A percentile compares a stretch with the other conserved stretches of the same genome.
Evolutionary conservation across 2,113 vertebrate genomes (phyloP).

Genomic region (Bubo scandiacus): DNA sequence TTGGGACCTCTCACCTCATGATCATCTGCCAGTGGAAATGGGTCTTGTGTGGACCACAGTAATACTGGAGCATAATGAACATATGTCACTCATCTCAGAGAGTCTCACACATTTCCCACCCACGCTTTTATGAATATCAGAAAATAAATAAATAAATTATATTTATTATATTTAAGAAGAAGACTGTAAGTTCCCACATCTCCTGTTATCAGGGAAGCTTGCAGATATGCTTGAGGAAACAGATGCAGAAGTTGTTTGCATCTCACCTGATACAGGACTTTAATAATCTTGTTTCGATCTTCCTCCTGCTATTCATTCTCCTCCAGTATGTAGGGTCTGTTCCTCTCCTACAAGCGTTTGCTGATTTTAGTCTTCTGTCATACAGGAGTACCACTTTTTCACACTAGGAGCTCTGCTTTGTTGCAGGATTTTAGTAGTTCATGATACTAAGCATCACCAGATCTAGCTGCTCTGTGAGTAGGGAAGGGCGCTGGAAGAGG

Average conservation of each 20-base stretch:
- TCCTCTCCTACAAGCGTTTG: background rate
- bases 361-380: background rate
- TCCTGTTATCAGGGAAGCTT: background rate
- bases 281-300: background rate
- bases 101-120: background rate
- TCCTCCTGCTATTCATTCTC: background rate
- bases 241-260: background rate
- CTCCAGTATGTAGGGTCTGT: background rate
- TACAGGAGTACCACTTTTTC: background rate
- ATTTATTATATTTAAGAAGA: background rate
- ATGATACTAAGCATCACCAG: background rate
- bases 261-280: background rate
- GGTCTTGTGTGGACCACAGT: background rate
- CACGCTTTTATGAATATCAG: background rate
- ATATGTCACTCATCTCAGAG: background rate
- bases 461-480: background rate
- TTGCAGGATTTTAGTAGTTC: background rate
- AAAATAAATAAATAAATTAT: background rate
- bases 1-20: background rate
- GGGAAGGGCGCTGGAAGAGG: background rate
- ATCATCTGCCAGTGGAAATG: background rate
- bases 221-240: background rate
- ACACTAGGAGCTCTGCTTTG: background rate
- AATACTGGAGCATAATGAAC: background rate
- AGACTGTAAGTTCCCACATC: background rate